These are phyloP conservation scores for Radopholus similis DNA, from an alignment of 1,140 invertebrate species.

Conservation along the genomic window DNA sequence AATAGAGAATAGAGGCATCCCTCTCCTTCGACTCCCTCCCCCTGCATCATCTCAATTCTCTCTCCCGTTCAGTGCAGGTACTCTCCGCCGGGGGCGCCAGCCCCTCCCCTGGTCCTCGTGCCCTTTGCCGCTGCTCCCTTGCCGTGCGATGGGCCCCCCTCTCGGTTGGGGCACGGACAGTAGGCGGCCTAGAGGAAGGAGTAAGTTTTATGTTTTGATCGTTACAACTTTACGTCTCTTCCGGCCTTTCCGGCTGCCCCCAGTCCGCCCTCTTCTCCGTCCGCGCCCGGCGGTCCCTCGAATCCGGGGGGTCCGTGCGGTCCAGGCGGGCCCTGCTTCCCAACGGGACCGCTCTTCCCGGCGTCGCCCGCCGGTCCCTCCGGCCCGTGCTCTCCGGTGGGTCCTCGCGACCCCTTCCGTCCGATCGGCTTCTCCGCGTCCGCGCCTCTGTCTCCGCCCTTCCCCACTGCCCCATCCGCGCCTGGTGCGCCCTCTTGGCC, in stretches of 20 bases:
- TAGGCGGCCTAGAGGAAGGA: too few species aligned
- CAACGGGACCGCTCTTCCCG: constrained; percentile 28
- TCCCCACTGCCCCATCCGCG: constrained; percentile 31
- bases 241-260: constrained; percentile 1
- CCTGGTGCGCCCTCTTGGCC: constrained; percentile 18
- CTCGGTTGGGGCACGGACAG: background rate
- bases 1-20: too few species aligned
- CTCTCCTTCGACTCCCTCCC: background rate
- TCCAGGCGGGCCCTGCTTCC: constrained; percentile 28
- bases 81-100: background rate
- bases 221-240: background rate
- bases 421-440: constrained; percentile 49
- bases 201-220: too few species aligned
- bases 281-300: background rate
- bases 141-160: too few species aligned
- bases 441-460: constrained; percentile 26
- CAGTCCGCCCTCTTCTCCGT: constrained; percentile 11
- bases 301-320: constrained; percentile 25
- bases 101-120: background rate
- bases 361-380: constrained; percentile 17
- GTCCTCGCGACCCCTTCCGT: constrained; percentile 36
- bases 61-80: background rate
- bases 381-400: constrained; percentile 19
- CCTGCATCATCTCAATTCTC: too few species aligned
- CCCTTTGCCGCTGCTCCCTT: too few species aligned